These are phyloP conservation scores for Alligator mississippiensis DNA, from an alignment of 2,113 vertebrate species.

Conservation along the genomic window DNA sequence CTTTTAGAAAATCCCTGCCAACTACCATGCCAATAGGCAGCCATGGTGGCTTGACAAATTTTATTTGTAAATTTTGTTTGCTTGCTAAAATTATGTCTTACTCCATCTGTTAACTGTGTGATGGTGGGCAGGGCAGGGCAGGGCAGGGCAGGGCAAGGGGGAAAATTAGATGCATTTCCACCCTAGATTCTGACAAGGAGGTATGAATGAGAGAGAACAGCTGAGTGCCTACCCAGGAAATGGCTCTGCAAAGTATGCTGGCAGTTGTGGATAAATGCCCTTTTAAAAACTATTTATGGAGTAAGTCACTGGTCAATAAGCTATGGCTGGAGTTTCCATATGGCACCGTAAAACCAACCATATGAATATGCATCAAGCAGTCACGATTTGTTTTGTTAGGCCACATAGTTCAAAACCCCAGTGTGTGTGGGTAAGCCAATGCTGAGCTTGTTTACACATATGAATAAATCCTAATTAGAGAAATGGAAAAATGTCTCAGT, in stretches of 20 bases:
- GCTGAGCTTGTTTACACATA: not conserved
- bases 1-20: not conserved
- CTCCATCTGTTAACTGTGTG: not conserved
- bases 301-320: no score
- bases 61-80: not conserved
- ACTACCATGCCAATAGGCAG: not conserved
- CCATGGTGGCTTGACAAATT: not conserved
- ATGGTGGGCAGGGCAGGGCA: not conserved
- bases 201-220: fast-evolving
- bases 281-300: not conserved
- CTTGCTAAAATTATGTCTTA: not conserved
- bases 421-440: not conserved
- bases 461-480: slow-evolving; percentile 34
- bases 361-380: not conserved
- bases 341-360: not conserved
- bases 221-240: not conserved
- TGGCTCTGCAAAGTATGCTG: not conserved
- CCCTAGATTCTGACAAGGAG: fast-evolving
- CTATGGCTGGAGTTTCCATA: not conserved
- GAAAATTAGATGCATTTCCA: fast-evolving
- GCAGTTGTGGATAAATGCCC: fast-evolving
- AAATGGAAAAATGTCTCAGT: slow-evolving; percentile 13
- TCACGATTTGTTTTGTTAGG: not conserved
- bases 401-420: not conserved
- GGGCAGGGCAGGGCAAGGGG: not conserved